Percentiles rank a stretch among this genome's conserved stretches.
These are phyloP conservation scores for Magallana angulata DNA, from an alignment of 1,140 invertebrate species.

Conservation along the genomic window DNA sequence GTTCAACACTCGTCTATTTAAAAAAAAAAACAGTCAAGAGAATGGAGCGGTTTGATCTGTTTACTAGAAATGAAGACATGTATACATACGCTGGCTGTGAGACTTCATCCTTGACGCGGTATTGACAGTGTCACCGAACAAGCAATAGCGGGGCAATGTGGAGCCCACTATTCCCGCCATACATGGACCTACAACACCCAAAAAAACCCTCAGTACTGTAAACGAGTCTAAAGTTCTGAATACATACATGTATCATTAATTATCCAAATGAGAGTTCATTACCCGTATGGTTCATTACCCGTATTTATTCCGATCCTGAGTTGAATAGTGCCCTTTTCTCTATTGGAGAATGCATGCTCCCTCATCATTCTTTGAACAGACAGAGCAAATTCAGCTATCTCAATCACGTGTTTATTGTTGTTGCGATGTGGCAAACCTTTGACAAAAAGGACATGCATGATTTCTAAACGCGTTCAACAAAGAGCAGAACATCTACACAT, in stretches of 20 bases:
- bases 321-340: slow-evolving; percentile 57
- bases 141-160: slow-evolving; percentile 71
- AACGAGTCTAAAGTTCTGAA: too few relatives aligned
- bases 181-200: slow-evolving; percentile 68
- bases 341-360: slow-evolving; percentile 56
- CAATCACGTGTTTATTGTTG: slow-evolving; percentile 87
- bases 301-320: slow-evolving; percentile 71
- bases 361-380: slow-evolving; percentile 79
- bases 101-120: slow-evolving; percentile 63
- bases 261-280: neutral
- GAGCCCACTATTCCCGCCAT: slow-evolving; percentile 73
- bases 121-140: slow-evolving; percentile 74
- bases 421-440: slow-evolving; percentile 88
- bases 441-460: too few relatives aligned
- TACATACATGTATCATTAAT: too few relatives aligned
- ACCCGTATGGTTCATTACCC: slow-evolving; percentile 68
- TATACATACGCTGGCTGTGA: slow-evolving; percentile 55
- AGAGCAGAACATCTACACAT: neutral
- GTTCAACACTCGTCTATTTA: too few relatives aligned
- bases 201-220: too few relatives aligned
- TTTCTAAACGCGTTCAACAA: neutral
- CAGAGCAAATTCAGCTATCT: slow-evolving; percentile 89
- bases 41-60: too few relatives aligned
- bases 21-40: too few relatives aligned
- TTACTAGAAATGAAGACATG: neutral